phyloP scores from a whole-genome alignment of 2,888 invertebrate species.

The Orchestes rusci region DNA sequence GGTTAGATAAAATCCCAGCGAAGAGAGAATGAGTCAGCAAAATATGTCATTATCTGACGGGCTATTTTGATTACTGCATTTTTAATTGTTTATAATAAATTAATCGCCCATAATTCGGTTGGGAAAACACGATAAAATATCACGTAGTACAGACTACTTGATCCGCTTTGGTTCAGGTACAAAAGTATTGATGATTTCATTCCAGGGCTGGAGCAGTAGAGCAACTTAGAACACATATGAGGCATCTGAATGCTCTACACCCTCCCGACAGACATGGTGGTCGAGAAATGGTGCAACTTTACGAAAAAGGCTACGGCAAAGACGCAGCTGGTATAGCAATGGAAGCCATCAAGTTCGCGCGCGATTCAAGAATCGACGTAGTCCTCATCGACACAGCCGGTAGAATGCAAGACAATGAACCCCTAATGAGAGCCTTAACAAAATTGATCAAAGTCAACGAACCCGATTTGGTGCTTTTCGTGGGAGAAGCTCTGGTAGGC shows the following conservation, averaged over 20 bases:
- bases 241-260: constrained; percentile 90
- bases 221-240: constrained; percentile 90
- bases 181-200: no score
- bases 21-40: no score
- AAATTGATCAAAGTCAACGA: constrained; percentile 97
- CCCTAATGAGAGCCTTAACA: constrained; percentile 94
- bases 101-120: no score
- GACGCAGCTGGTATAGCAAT: constrained; percentile 98
- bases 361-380: constrained; percentile 75
- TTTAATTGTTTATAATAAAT: no score
- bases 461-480: constrained; percentile 97
- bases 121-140: no score
- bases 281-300: constrained; percentile 82
- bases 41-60: no score
- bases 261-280: constrained; percentile 67
- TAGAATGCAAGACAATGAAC: constrained; percentile 99
- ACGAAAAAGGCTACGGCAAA: constrained; percentile 96
- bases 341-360: constrained; percentile 89
- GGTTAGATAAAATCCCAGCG: no score
- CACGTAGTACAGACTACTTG: no score
- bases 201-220: constrained; percentile 97
- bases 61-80: no score
- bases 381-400: constrained; percentile 99
- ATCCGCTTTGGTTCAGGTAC: no score
- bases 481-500: constrained; percentile 98